Evolutionary conservation across 1,140 invertebrate genomes (phyloP).

Genomic region (Hypothenemus hampei): DNA sequence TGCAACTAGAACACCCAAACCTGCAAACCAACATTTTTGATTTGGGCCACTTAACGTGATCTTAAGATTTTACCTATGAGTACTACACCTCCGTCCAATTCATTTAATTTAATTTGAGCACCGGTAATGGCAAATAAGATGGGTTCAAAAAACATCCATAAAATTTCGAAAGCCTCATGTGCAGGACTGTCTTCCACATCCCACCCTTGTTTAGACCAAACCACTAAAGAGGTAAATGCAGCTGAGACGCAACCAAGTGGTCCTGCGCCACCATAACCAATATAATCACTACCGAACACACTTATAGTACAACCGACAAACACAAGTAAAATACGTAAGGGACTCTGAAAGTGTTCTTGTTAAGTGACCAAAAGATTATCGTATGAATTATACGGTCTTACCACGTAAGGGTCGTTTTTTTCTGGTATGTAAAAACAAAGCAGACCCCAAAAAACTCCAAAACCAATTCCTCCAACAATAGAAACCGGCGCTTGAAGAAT

Average conservation of each 20-base stretch:
- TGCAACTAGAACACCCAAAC: conserved; percentile 54
- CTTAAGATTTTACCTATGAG: conserved; percentile 47
- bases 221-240: conserved; percentile 72
- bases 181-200: conserved; percentile 79
- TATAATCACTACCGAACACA: conserved; percentile 74
- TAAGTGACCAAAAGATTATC: neutral
- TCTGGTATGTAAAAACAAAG: conserved; percentile 70
- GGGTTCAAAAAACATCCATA: conserved; percentile 93
- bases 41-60: too few species aligned
- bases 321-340: conserved; percentile 66
- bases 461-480: conserved; percentile 66
- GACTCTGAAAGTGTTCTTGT: conserved; percentile 50
- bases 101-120: conserved; percentile 69
- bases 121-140: conserved; percentile 89
- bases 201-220: conserved; percentile 75
- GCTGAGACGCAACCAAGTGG: conserved; percentile 74
- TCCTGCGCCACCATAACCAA: conserved; percentile 77
- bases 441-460: conserved; percentile 70
- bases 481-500: conserved; percentile 68
- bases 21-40: too few species aligned
- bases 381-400: neutral
- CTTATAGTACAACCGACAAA: conserved; percentile 71
- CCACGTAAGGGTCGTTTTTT: conserved; percentile 58
- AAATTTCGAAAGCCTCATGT: conserved; percentile 75
- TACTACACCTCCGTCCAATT: conserved; percentile 60